These are phyloP conservation scores for Cheilinus undulatus DNA, from an alignment of 2,113 vertebrate genomes.

Conservation along the genomic window DNA sequence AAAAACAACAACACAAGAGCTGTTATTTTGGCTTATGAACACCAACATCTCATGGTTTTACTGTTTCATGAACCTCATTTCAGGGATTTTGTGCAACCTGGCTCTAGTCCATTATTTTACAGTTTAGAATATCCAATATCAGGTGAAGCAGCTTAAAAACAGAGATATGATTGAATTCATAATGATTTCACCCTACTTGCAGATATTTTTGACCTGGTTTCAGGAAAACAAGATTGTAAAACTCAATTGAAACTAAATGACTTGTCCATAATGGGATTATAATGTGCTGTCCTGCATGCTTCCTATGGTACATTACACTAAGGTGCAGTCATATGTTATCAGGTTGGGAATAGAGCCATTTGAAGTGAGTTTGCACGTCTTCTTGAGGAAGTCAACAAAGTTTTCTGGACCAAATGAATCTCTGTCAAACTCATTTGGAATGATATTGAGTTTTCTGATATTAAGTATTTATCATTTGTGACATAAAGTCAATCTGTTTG, in stretches of 20 bases:
- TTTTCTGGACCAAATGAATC: background rate
- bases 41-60: conserved; percentile 11
- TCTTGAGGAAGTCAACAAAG: background rate
- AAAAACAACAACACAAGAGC: conserved; percentile 4
- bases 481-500: conserved; percentile 24
- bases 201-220: conserved; percentile 22
- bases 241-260: conserved; percentile 25
- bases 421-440: background rate
- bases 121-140: background rate
- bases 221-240: conserved; percentile 17
- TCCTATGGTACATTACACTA: conserved; percentile 11
- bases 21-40: conserved; percentile 2
- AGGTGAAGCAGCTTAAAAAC: background rate
- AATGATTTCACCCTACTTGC: background rate
- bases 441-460: conserved; percentile 6
- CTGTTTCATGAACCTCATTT: background rate
- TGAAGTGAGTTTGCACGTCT: background rate
- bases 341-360: background rate
- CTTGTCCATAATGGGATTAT: conserved; percentile 44
- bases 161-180: conserved; percentile 19
- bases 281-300: conserved; percentile 19
- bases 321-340: conserved; percentile 14
- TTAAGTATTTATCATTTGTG: conserved; percentile 17
- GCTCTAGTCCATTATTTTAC: conserved; percentile 4
- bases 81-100: background rate